Base-by-base conservation (phyloP, 2,888 invertebrate genomes). In the Apamea monoglypha region DNA sequence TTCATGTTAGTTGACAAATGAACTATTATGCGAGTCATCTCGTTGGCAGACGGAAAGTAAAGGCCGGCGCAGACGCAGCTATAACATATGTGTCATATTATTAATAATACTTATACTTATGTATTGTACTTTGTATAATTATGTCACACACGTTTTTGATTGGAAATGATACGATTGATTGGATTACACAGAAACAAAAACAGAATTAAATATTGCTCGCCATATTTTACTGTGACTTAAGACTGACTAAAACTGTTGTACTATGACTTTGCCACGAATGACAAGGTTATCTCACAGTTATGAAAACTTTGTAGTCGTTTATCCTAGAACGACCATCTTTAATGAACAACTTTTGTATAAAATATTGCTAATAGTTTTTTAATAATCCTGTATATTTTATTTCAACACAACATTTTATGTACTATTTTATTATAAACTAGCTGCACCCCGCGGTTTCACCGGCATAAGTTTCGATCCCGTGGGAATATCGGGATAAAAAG, bases 1-100 rank as follows among this genome's bases (percentile, higher is more conserved):
- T 80, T 87, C 87, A 87, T 67, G 74, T 59, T 63, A 66, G 72
- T 73, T 85, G 85, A 87, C 87, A 85, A 85, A 85, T 87, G 74
- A 75, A 66, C 84, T 80, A 85, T 80, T 86, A 83, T 83, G 40
- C 68, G 83, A 86, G 21, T 76, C 79, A 74, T 74, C 76, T 73
- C 83, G 18, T 71, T 50, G 50, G 36, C 80, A 56, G 68, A 69
- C 76, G 32, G 69, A 40, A 61, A 69, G 74, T 84, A 64, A 84
- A 72, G 72, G 66, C 50, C 40, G 16, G 7, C n/a, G 7, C 75
- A 85, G 50, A 75, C 72, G 44, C 18, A 75, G 21, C 68, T 56
- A 64, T 40, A 44, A 84, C 29, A 53, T 47, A 83, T 56, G 53
- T 71, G n/a, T 21, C 40, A 69, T 79, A 53, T 16, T 40, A 53